These are phyloP conservation scores for Polia nebulosa DNA, from an alignment of 2,888 invertebrate genomes.

Conservation along the genomic window DNA sequence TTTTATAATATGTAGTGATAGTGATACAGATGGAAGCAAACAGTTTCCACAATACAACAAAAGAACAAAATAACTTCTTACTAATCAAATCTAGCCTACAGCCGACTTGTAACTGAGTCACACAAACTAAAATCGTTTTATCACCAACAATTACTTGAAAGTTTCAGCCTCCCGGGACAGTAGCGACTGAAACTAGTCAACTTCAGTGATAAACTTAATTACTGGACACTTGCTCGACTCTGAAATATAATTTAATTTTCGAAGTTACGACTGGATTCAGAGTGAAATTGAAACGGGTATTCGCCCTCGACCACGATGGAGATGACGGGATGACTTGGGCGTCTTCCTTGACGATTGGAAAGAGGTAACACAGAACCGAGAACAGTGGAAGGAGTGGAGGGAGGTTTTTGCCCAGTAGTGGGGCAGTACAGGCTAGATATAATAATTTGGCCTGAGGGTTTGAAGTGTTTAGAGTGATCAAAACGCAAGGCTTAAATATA, in stretches of 20 bases:
- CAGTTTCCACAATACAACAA: background rate
- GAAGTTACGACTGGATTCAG: constrained; percentile 14
- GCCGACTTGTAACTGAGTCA: constrained; percentile 6
- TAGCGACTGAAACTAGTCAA: constrained; percentile 27
- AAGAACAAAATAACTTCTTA: constrained; percentile 6
- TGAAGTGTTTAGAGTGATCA: too few relatives aligned
- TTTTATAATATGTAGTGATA: too few relatives aligned
- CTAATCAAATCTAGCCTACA: background rate
- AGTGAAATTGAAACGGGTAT: constrained; percentile 7
- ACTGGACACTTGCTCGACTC: constrained; percentile 35
- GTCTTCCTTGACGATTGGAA: too few relatives aligned
- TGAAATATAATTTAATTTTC: constrained; percentile 23
- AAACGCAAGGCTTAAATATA: too few relatives aligned
- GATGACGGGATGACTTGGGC: too few relatives aligned
- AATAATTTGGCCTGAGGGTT: too few relatives aligned
- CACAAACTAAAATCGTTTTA: constrained; percentile 43
- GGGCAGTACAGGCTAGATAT: too few relatives aligned
- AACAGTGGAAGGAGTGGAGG: too few relatives aligned
- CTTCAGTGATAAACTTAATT: constrained; percentile 49
- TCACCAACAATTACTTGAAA: constrained; percentile 34
- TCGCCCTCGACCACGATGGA: background rate
- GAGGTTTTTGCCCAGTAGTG: too few relatives aligned
- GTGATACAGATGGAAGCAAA: background rate
- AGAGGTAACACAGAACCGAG: too few relatives aligned
- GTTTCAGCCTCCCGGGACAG: background rate